These are phyloP conservation scores for Drosophila micromelanica DNA, from an alignment of 1,140 invertebrate genomes.

Conservation along the genomic window DNA sequence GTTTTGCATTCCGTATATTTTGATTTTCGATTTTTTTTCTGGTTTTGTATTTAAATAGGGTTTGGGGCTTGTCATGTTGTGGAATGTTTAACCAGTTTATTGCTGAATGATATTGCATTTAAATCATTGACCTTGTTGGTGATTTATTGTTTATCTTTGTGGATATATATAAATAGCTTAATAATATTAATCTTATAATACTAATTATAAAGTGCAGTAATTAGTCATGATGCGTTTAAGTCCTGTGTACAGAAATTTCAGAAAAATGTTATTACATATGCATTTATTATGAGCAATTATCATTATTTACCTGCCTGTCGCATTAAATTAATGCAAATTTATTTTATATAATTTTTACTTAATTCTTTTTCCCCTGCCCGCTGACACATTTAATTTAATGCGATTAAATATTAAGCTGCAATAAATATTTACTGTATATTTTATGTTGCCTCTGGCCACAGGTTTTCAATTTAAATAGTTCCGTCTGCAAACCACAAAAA, in stretches of 20 bases:
- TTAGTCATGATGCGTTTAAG: slow-evolving; percentile 61
- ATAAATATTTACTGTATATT: slow-evolving; percentile 12
- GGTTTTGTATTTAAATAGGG: slow-evolving; percentile 6
- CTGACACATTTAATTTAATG: slow-evolving; percentile 35
- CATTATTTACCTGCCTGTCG: slow-evolving; percentile 33
- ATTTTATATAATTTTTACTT: slow-evolving; percentile 30
- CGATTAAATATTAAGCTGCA: slow-evolving; percentile 34
- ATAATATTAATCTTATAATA: slow-evolving; percentile 52
- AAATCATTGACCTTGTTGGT: slow-evolving; percentile 22
- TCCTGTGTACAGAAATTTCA: slow-evolving; percentile 32
- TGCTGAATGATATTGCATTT: slow-evolving; percentile 54
- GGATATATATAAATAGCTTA: slow-evolving; percentile 39
- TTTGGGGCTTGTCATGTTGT: slow-evolving; percentile 31
- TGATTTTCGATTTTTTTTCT: slow-evolving; percentile 27
- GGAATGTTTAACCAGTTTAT: slow-evolving; percentile 68
- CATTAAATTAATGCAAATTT: slow-evolving; percentile 59
- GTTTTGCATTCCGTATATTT: slow-evolving; percentile 16
- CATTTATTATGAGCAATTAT: slow-evolving; percentile 42
- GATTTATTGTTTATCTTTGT: slow-evolving; percentile 22
- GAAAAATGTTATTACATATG: slow-evolving; percentile 34
- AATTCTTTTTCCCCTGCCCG: not conserved
- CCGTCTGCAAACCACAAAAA: slow-evolving; percentile 3
- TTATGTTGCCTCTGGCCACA: not conserved
- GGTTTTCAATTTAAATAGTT: not conserved
- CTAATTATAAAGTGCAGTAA: slow-evolving; percentile 66